Percentiles rank a stretch among this genome's conserved stretches.
These are phyloP conservation scores for Laticauda colubrina DNA, from an alignment of 2,113 vertebrate genomes.

Conservation along the genomic window DNA sequence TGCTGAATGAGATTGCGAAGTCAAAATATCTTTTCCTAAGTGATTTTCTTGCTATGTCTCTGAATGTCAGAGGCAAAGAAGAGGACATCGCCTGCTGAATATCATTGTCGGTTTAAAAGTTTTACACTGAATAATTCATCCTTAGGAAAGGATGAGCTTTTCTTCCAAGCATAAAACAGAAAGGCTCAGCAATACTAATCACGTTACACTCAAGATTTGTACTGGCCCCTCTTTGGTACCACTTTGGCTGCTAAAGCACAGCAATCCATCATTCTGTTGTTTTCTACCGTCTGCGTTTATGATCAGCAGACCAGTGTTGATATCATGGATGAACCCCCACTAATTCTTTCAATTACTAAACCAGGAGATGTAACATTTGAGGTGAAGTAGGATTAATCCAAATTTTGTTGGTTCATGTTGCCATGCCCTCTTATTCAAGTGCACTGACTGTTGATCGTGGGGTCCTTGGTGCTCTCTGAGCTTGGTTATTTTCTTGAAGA, in stretches of 20 bases:
- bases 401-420: background rate
- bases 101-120: constrained; percentile 22
- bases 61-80: constrained; percentile 25
- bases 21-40: constrained; percentile 32
- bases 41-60: constrained; percentile 22
- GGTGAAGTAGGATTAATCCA: background rate
- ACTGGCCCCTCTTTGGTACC: background rate
- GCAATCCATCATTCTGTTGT: background rate
- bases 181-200: constrained; percentile 3
- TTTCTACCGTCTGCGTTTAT: background rate
- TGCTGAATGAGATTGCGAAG: constrained; percentile 32
- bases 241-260: constrained; percentile 53
- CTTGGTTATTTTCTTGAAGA: background rate
- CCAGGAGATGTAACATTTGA: background rate
- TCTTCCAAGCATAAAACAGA: background rate
- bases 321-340: background rate
- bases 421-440: background rate
- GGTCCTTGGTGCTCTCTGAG: background rate
- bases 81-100: background rate
- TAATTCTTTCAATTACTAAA: background rate
- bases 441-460: background rate
- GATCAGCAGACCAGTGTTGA: background rate
- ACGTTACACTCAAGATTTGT: background rate
- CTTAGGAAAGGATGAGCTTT: constrained; percentile 11
- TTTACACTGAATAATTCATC: constrained; percentile 37